Conservation (phyloP, 2,113 vertebrate species). For the Protomyctophum bolini region DNA sequence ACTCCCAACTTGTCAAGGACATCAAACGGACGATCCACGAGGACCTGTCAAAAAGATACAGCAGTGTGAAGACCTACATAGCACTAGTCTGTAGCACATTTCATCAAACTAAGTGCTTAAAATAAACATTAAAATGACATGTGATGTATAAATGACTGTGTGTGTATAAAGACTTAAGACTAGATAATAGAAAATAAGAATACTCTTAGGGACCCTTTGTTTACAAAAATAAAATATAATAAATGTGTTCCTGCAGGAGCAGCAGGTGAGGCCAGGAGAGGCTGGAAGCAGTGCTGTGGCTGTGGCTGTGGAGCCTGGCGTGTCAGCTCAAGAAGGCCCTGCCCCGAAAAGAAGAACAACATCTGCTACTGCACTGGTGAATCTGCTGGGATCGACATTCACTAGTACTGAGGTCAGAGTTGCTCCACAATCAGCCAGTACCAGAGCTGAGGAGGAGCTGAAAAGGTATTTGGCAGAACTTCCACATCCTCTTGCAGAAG, state of each 20-base stretch:
- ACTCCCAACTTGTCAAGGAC: neutral
- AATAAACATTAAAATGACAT: too few species aligned
- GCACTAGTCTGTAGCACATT: too few species aligned
- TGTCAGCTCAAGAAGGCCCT: neutral
- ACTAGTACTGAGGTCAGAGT: slow-evolving; percentile 4
- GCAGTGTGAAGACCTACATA: too few species aligned
- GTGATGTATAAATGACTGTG: too few species aligned
- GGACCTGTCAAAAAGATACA: neutral
- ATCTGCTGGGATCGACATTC: neutral
- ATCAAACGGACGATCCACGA: neutral
- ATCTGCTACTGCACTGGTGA: slow-evolving; percentile 3
- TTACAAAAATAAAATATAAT: neutral
- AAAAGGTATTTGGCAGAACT: slow-evolving; percentile 9
- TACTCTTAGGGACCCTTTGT: neutral
- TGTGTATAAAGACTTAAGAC: too few species aligned
- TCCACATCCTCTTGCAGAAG: slow-evolving; percentile 9
- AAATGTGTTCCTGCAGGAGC: neutral
- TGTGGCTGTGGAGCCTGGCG: too few species aligned
- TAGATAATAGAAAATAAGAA: too few species aligned
- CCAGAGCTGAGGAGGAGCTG: slow-evolving; percentile 29
- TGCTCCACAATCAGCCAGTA: slow-evolving; percentile 11
- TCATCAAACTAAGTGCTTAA: too few species aligned
- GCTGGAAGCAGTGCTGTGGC: neutral
- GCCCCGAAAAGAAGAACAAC: neutral
- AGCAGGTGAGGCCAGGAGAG: neutral